Evolutionary conservation across 2,797 vertebrate species (phyloP), one percentile per base, ranked within the genome.

Genomic region (Schizopygopsis malacanthus): DNA sequence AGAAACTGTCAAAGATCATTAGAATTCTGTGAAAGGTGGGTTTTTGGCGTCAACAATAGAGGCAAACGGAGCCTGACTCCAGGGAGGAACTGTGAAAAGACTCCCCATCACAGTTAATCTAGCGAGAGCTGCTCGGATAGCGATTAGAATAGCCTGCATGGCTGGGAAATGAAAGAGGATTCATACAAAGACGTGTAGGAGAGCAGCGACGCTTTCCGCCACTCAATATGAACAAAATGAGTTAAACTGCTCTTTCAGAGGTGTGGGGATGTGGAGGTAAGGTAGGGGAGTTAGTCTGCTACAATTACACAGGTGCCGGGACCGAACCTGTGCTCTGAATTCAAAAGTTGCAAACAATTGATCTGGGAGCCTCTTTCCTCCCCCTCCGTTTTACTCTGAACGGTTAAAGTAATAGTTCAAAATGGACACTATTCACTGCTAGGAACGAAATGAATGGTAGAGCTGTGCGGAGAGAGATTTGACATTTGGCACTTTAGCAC

Each of bases 1-100:
- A 86, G 81, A 72, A 85, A 67, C 90, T 89, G 87, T 91, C 89
- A 90, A 88, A 89, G 84, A 89, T 56, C 85, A 83, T 89, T 89
- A 89, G 80, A 89, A 87, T 88, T 85, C 65, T 47, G 75, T 88
- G 83, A 91, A 91, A 84, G 77, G 79, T 37, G 25, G 85, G 79
- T 83, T 87, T 86, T 88, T 88, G 82, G 85, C 73, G 6, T 72
- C 85, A 79, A 89, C 87, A 89, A 84, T 83, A 47, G 85, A 86
- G 63, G 86, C 85, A 89, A 87, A 90, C 77, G 83, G 82, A 87
- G 84, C 73, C 54, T 45, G 71, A 82, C 80, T 89, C 87, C 67
- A 67, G 80, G 80, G 56, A 81, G 85, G 78, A 85, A 85, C 67
- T 79, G 70, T 85, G 87, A 88, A 90, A 86, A 79, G 79, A 78